Percentiles rank a stretch among this genome's conserved stretches.
Evolutionary conservation across 2,888 invertebrate species (phyloP).

Genomic region (Drosophila anomalata): DNA sequence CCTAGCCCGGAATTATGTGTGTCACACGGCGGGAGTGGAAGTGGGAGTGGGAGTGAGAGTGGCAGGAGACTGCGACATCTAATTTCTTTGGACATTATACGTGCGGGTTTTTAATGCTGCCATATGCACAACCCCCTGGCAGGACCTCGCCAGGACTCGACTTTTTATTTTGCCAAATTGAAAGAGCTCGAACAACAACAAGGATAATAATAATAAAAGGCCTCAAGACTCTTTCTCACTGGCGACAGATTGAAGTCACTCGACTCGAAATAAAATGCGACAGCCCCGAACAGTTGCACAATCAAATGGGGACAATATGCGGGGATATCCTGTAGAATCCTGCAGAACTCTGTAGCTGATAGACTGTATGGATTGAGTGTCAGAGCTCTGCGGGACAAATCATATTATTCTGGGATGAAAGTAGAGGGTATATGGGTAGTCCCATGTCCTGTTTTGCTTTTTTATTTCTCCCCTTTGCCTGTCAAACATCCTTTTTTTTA

Average conservation of each 20-base stretch:
- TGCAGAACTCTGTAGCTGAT: background rate
- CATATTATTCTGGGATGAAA: background rate
- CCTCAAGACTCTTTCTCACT: constrained; percentile 63
- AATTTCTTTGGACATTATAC: constrained; percentile 78
- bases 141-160: constrained; percentile 13
- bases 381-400: no score
- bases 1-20: constrained; percentile 76
- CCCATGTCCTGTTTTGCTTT: constrained; percentile 14
- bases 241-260: constrained; percentile 84
- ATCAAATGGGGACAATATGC: constrained; percentile 69
- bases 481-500: constrained; percentile 70
- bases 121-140: constrained; percentile 82
- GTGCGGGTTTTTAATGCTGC: constrained; percentile 82
- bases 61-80: constrained; percentile 54
- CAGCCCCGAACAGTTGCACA: constrained; percentile 76
- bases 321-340: constrained; percentile 23
- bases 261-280: constrained; percentile 83
- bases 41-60: no score
- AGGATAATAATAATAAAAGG: constrained; percentile 56
- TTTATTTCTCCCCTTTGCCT: constrained; percentile 18
- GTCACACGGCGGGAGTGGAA: constrained; percentile 63
- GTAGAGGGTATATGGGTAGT: constrained; percentile 12
- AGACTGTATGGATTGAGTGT: no score
- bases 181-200: constrained; percentile 47
- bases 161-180: constrained; percentile 52